phyloP scores from a whole-genome alignment of 2,113 vertebrate species.

The Heliornis fulica region DNA sequence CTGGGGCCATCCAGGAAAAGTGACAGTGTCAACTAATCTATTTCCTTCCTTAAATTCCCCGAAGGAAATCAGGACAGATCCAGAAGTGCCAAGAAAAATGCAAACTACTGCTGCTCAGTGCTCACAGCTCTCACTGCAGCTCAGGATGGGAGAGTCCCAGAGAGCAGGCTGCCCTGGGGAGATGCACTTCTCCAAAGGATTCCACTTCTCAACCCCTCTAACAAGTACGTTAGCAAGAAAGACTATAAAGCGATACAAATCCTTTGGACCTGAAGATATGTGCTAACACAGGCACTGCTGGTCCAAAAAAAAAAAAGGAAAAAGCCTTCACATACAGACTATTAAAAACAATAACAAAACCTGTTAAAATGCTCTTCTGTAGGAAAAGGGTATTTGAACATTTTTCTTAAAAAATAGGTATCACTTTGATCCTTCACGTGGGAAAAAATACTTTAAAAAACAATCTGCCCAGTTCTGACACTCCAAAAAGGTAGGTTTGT shows the following conservation, averaged over 20 bases:
- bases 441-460: neutral
- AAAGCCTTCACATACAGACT: neutral
- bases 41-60: neutral
- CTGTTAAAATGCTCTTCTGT: neutral
- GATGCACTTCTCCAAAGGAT: neutral
- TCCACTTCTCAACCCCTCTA: neutral
- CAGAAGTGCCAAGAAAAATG: neutral
- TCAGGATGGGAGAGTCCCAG: neutral
- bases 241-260: neutral
- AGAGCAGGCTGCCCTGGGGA: neutral
- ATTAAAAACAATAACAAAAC: neutral
- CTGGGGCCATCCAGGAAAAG: neutral
- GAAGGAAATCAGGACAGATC: neutral
- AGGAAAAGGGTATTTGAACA: neutral
- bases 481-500: neutral
- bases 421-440: neutral
- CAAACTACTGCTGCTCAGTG: neutral
- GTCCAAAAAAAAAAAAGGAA: neutral
- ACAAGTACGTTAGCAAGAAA: neutral
- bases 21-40: neutral
- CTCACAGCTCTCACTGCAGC: neutral
- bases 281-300: neutral
- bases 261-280: neutral
- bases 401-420: neutral
- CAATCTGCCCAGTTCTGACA: neutral